Evolutionary conservation across 2,888 invertebrate genomes (phyloP), one percentile per base, ranked within the genome.

Genomic region (Eristalinus aeneus): DNA sequence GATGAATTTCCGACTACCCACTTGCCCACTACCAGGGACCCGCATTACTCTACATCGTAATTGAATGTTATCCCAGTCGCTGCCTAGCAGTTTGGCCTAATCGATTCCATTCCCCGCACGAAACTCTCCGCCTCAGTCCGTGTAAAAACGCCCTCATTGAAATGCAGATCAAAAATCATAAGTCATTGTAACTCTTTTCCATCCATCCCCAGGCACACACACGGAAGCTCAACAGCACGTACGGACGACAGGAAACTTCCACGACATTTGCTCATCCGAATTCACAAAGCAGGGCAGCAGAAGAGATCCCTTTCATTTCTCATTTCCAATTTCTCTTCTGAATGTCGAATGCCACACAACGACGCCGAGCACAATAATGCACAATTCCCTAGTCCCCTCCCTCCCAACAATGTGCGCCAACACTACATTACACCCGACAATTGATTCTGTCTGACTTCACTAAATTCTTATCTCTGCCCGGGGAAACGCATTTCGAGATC

Each of bases 401-500:
- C 64, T 69, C 11, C 54, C 16, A n/a, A n/a, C n/a, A n/a, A n/a
- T n/a, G n/a, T n/a, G n/a, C n/a, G n/a, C 74, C 8, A 60, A 64
- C 64, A 71, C 74, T 84, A 84, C 69, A 78, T 71, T 71, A 75
- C 64, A 65, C 65, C 34, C 69, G 75, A 32, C 79, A 60, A 83
- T 84, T 84, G 80, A 67, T 75, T 84, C 73, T 53, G 68, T 79
- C 79, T 84, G 64, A 65, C 60, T 69, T 54, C 63, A 23, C 54
- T 11, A 34, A 69, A 64, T 69, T 61, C 74, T 79, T 84, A 84
- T 79, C 80, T 75, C 12, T 65, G 63, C 53, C 74, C 64, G 54
- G 75, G 22, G 46, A 72, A 68, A 68, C 73, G 75, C 76, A 81
- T 69, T 80, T 31, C 68, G 10, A 61, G 56, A 58, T 20, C 56